Base-by-base conservation (phyloP, 2,888 invertebrate genomes). In the Eucera pruinosa region DNA sequence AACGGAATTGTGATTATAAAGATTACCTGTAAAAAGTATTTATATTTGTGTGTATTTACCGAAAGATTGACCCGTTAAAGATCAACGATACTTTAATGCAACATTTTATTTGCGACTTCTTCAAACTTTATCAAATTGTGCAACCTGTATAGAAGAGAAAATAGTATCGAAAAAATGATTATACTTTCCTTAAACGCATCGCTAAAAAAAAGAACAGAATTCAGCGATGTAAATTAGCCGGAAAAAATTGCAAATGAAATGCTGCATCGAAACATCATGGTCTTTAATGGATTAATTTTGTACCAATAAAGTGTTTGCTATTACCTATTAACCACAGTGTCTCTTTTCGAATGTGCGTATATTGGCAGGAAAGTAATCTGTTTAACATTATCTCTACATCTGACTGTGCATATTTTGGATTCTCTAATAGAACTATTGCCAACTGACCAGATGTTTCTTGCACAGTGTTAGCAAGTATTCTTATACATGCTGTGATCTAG, bases 251-350 rank as follows among this genome's bases (percentile, higher is more conserved):
- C n/a, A n/a, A n/a, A n/a, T n/a, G n/a, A n/a, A n/a, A n/a, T n/a
- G n/a, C n/a, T n/a, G n/a, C n/a, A n/a, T n/a, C n/a, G n/a, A n/a
- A n/a, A n/a, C n/a, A n/a, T n/a, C n/a, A n/a, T n/a, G n/a, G n/a
- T n/a, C n/a, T n/a, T n/a, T n/a, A n/a, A n/a, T n/a, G n/a, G n/a
- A n/a, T n/a, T n/a, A n/a, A n/a, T n/a, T n/a, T 36, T 65, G 30
- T 36, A 23, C 50, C n/a, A 55, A 50, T 20, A 65, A 62, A 41
- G 11, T 50, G 0, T 50, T 41, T 39, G n/a, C 58, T 48, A 9
- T 80, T 88, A 91, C 91, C 91, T 69, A 92, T 76, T n/a, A 92
- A 79, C 92, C 92, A 92, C 1, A 92, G 52, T 23, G 91, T 88
- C 80, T 92, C 91, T 74, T 85, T 89, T 71, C 87, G 87, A 13